A percentile compares a stretch with the other conserved stretches of the same genome.
These are phyloP conservation scores for Stylophora pistillata DNA, from an alignment of 64 coral and sea anemone genomes.

Conservation along the genomic window DNA sequence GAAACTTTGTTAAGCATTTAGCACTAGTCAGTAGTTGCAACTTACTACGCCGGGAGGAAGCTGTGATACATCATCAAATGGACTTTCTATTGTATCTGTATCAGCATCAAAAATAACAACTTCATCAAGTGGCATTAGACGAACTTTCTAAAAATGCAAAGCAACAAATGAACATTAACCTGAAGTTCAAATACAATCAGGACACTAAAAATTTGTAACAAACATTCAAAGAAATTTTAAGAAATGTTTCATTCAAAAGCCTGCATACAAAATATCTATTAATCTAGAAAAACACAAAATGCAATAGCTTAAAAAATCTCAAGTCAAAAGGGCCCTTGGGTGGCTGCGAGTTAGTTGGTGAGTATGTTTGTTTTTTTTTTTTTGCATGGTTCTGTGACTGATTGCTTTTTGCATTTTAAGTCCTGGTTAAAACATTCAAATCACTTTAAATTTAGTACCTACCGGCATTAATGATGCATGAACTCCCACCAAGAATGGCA, in stretches of 20 bases:
- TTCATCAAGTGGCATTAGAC: slow-evolving; percentile 93
- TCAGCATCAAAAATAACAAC: slow-evolving; percentile 95
- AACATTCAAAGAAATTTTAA: no score
- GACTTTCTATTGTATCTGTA: slow-evolving; percentile 71
- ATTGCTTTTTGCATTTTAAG: neutral
- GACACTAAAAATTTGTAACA: no score
- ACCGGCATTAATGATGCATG: slow-evolving; percentile 96
- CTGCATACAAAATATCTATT: no score
- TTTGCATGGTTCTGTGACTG: no score
- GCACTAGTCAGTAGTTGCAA: neutral
- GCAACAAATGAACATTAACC: neutral
- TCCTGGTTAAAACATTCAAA: neutral
- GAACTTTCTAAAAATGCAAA: slow-evolving; percentile 62
- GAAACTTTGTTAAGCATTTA: neutral
- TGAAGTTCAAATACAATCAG: no score
- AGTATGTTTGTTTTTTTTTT: no score
- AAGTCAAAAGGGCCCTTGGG: no score
- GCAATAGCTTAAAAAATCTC: no score
- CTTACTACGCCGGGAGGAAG: slow-evolving; percentile 58
- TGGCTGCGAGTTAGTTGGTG: no score
- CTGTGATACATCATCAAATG: slow-evolving; percentile 76
- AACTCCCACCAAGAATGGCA: slow-evolving; percentile 93
- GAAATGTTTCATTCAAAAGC: no score
- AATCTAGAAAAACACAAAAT: no score
- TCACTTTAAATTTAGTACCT: slow-evolving; percentile 3